Evolutionary conservation across 2,888 invertebrate species (phyloP).

Genomic region (Drosophila melanosoma): DNA sequence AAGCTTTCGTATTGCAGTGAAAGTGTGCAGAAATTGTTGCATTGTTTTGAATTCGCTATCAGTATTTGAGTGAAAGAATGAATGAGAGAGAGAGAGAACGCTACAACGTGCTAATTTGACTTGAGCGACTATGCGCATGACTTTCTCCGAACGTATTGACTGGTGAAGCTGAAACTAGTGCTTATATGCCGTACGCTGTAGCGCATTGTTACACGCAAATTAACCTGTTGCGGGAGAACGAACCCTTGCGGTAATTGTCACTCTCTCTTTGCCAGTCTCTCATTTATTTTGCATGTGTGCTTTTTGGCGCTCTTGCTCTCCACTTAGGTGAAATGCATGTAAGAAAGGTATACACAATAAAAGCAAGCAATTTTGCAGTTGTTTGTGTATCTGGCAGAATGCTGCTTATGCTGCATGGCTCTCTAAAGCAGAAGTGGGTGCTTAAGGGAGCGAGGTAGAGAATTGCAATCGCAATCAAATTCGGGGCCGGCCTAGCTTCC

Average conservation of each 20-base stretch:
- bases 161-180: conserved; percentile 15
- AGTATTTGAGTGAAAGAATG: conserved; percentile 5
- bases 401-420: conserved; percentile 65
- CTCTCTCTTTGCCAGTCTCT: conserved; percentile 11
- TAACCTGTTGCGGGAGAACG: conserved; percentile 72
- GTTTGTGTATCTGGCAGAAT: conserved; percentile 63
- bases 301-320: conserved; percentile 29
- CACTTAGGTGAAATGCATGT: conserved; percentile 33
- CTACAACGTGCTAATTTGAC: conserved; percentile 6
- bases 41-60: conserved; percentile 63
- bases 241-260: conserved; percentile 10
- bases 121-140: conserved; percentile 57
- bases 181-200: conserved; percentile 41
- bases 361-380: conserved; percentile 51
- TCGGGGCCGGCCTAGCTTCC: conserved; percentile 54
- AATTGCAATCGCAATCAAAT: conserved; percentile 40
- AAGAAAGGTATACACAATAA: conserved; percentile 32
- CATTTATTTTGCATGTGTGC: conserved; percentile 12
- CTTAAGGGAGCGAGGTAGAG: conserved; percentile 1
- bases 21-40: conserved; percentile 75
- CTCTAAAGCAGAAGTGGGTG: conserved; percentile 16
- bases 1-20: conserved; percentile 63
- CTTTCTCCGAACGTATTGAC: conserved; percentile 17
- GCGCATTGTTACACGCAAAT: conserved; percentile 41
- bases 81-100: conserved; percentile 11